phyloP scores from a whole-genome alignment of 2,113 vertebrate species.

The Beaufortia kweichowensis region DNA sequence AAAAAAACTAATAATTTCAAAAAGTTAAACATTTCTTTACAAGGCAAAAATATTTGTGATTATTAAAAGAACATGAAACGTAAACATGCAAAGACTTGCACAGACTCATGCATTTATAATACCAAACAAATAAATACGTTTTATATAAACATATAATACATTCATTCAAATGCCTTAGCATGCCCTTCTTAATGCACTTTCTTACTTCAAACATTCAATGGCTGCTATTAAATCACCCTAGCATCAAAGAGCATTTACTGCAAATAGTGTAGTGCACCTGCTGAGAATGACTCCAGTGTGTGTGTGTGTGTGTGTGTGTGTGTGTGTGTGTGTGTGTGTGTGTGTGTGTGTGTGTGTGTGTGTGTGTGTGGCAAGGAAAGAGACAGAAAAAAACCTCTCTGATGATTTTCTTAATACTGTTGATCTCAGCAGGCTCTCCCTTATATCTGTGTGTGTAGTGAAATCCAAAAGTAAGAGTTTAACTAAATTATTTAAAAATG shows the following conservation, averaged over 20 bases:
- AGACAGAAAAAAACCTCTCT: not conserved
- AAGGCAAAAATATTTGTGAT: constrained; percentile 8
- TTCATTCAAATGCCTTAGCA: not conserved
- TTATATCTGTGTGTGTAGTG: not conserved
- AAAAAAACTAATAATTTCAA: not conserved
- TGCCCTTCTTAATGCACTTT: not conserved
- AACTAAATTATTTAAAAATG: no score
- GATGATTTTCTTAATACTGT: constrained; percentile 3
- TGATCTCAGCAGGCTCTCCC: constrained; percentile 19
- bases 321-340: no score
- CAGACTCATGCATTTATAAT: constrained; percentile 19
- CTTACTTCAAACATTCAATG: not conserved
- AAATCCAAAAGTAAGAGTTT: no score
- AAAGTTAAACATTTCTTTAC: not conserved
- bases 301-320: no score
- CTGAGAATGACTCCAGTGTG: no score
- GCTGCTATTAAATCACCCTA: constrained; percentile 17
- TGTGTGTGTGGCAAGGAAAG: not conserved
- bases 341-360: no score
- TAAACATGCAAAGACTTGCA: not conserved
- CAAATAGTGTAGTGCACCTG: not conserved
- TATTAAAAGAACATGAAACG: not conserved
- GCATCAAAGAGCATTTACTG: not conserved
- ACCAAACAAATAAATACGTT: not conserved
- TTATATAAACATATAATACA: constrained; percentile 34